These are phyloP conservation scores for Allolobophora icterica DNA, from an alignment of 2,888 invertebrate species.

Conservation along the genomic window DNA sequence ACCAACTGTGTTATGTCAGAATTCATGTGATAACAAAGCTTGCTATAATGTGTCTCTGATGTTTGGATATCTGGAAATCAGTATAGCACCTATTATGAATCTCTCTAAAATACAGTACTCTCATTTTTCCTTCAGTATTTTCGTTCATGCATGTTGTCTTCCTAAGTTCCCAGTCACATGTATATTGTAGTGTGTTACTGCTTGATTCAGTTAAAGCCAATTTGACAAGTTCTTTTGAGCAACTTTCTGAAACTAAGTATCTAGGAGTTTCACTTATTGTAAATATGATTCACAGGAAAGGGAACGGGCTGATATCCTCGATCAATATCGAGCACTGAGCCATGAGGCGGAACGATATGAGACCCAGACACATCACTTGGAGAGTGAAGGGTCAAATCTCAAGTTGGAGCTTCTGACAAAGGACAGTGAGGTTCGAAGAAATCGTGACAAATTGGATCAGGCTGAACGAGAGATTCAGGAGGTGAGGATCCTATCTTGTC, in stretches of 20 bases:
- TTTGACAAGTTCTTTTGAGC: neutral
- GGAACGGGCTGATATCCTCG: constrained; percentile 61
- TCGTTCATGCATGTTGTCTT: neutral
- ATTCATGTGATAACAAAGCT: no score
- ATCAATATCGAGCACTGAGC: constrained; percentile 63
- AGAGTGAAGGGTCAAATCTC: constrained; percentile 63
- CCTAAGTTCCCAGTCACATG: neutral
- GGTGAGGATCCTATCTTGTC: constrained; percentile 48
- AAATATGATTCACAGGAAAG: constrained; percentile 56
- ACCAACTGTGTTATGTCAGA: no score
- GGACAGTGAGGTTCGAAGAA: constrained; percentile 61
- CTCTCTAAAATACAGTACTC: neutral
- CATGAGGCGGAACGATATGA: constrained; percentile 63
- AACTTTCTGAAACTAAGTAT: neutral
- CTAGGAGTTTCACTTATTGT: neutral
- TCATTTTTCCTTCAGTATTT: neutral
- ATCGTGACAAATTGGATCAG: constrained; percentile 59
- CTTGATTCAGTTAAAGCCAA: neutral
- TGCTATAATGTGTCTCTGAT: no score
- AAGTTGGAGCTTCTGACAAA: constrained; percentile 63
- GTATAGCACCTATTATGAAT: neutral
- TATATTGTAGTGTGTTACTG: neutral
- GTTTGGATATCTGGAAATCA: no score
- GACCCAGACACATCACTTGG: constrained; percentile 63
- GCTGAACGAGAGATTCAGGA: constrained; percentile 60